Evolutionary conservation across 1,140 invertebrate species (phyloP), one percentile per base, ranked within the genome.

Genomic region (Muscidifurax raptorellus): DNA sequence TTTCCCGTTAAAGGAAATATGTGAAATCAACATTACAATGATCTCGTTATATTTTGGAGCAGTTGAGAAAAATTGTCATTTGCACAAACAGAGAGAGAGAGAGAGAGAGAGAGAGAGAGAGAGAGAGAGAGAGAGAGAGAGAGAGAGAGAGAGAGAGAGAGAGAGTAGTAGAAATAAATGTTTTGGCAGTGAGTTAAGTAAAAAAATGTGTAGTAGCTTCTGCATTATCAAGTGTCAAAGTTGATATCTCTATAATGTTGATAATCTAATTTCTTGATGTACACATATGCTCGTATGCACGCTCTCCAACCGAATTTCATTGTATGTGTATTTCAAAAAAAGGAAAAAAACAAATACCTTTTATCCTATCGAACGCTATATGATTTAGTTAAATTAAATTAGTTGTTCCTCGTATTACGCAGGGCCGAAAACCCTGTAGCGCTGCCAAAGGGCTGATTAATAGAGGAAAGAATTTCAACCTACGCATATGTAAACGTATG

Each of bases 391-490:
- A 85, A 67, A 59, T 59, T 59, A 83, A 77, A 89, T 88, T 90
- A 90, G 87, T 89, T 90, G 87, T 89, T 89, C 84, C 88, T 88
- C 78, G 85, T 86, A 85, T 87, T 64, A 88, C 86, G 80, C 84
- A 86, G 83, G 78, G 40, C 72, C 71, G 75, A 85, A 86, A 47
- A 74, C 79, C 80, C 86, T 88, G 87, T 87, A 90, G 87, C 85
- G 89, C 89, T 90, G 90, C 90, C 90, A 91, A 91, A 90, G 89
- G 89, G 88, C 88, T 89, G 86, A 89, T 87, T 87, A 86, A 87
- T 82, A 89, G 85, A 89, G 87, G 85, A 88, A 86, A 64, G 52
- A 64, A 82, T 66, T 40, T 28, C 40, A 77, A 77, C 28, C 77
- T 86, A 28, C 87, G 88, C 83, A 86, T 88, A 86, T 88, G 84